Evolutionary conservation across 2,797 vertebrate genomes (phyloP), one percentile per base, ranked within the genome.

Genomic region (Fundulus diaphanus): DNA sequence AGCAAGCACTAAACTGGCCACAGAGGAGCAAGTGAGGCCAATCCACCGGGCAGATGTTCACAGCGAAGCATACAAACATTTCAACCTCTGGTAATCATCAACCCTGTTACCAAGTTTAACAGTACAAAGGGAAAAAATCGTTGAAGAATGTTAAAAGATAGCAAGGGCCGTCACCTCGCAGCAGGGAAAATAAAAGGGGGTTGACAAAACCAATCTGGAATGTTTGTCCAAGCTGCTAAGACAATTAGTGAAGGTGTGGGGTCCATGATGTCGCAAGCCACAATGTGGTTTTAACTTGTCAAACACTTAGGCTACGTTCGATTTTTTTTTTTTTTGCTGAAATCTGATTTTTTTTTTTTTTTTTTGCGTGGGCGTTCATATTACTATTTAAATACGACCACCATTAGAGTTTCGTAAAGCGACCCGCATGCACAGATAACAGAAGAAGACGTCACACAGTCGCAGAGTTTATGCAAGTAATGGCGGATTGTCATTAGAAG

Each of bases 181-280:
- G 24, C 37, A 16, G 63, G 37, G 15, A 42, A 67, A 67, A 66
- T n/a, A 66, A 15, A 37, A 42, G 24, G 61, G 9, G 61, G 40
- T n/a, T 12, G 37, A 65, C 13, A 27, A 67, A 67, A 44, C 44
- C 63, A 67, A 44, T 27, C 37, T 42, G 63, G 63, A 67, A 67
- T 67, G 40, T 27, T 67, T 11, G 63, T 27, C 44, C n/a, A 44
- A 67, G 40, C 63, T 65, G 35, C 61, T 40, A 67, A 67, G 63
- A 22, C n/a, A 67, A 67, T 42, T n/a, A 44, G 16, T 27, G 61
- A 67, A 16, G 37, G 42, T 29, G 42, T 44, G n/a, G 15, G 7
- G n/a, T 15, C 24, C 37, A 44, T 6, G 40, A 40, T 40, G 27
- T 65, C 20, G 22, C 15, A 65, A 65, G 61, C 35, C 61, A 65